These are phyloP conservation scores for Danio jaintianensis DNA, from an alignment of 2,797 vertebrate genomes.

Conservation along the genomic window DNA sequence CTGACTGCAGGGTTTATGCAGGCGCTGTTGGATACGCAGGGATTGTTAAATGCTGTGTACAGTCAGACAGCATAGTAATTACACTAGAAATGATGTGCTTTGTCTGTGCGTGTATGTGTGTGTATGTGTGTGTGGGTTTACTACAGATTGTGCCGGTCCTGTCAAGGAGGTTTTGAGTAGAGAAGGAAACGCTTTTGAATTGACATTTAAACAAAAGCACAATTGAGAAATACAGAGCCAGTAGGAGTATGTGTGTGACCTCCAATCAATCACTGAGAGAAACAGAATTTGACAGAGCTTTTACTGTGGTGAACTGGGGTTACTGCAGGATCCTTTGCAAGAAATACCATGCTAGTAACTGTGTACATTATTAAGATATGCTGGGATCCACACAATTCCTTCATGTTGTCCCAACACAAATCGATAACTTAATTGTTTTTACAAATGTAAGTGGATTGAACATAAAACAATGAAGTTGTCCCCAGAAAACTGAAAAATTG, in stretches of 20 bases:
- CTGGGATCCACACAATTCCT: background rate
- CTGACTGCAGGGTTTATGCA: constrained; percentile 36
- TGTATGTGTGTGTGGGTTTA: constrained; percentile 7
- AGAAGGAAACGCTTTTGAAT: constrained; percentile 40
- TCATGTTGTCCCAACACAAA: background rate
- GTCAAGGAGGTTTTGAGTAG: constrained; percentile 34
- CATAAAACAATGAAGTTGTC: too few species aligned
- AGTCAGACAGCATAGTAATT: constrained; percentile 50
- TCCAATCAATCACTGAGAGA: constrained; percentile 23
- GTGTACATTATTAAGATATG: background rate
- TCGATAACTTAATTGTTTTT: too few species aligned
- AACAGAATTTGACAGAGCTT: constrained; percentile 6
- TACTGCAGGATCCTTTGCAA: background rate
- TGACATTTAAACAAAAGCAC: constrained; percentile 49
- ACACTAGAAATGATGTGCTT: constrained; percentile 33
- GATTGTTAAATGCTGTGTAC: constrained; percentile 50
- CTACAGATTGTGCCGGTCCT: constrained; percentile 39
- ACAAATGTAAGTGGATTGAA: too few species aligned
- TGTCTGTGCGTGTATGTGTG: constrained; percentile 28
- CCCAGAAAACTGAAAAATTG: too few species aligned
- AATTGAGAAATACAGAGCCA: constrained; percentile 40
- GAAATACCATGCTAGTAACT: background rate
- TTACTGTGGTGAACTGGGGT: background rate
- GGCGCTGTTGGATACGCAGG: constrained; percentile 21
- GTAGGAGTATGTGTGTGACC: constrained; percentile 28